Evolutionary conservation across 2,888 invertebrate species (phyloP), one percentile per base, ranked within the genome.

Genomic region (Tethea ocularis): DNA sequence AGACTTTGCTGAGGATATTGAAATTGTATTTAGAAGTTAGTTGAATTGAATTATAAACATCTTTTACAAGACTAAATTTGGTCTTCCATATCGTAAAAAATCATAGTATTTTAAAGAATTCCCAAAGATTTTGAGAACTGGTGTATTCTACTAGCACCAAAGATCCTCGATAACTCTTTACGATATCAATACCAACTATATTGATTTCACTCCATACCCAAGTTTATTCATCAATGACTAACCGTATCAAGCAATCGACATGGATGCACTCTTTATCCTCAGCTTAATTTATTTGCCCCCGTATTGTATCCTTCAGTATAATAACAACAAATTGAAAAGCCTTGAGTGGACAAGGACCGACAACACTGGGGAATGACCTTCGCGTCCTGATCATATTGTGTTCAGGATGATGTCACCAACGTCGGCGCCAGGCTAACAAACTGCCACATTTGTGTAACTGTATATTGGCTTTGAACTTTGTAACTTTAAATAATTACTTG

Each of bases 371-470:
- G 72, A 72, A 75, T 74, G 73, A 75, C 77, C 75, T 69, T 67
- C 68, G 60, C 67, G 69, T 75, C 74, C 74, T 74, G 72, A 66
- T 60, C 63, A 66, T 67, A 69, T 72, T 71, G 52, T 57, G 54
- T 57, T 55, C 62, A 62, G 57, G 61, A 64, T 80, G 83, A 83
- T 75, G 77, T 83, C 83, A 83, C 66, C 72, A 61, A 59, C 61
- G 54, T 62, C 58, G 59, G 65, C 60, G 59, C 62, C 36, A 55
- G 59, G 57, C 66, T 66, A 64, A 60, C 64, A 64, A 61, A 61
- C 63, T 62, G 64, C 63, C 71, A 68, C 58, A 61, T 69, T 70
- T 66, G 46, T 73, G 71, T 78, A 78, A 75, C 69, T 63, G 54
- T 56, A 52, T 52, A 59, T 57, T 58, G 60, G 62, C 70, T 71